These are phyloP conservation scores for Pectinophora gossypiella DNA, from an alignment of 1,140 invertebrate species.

Conservation along the genomic window DNA sequence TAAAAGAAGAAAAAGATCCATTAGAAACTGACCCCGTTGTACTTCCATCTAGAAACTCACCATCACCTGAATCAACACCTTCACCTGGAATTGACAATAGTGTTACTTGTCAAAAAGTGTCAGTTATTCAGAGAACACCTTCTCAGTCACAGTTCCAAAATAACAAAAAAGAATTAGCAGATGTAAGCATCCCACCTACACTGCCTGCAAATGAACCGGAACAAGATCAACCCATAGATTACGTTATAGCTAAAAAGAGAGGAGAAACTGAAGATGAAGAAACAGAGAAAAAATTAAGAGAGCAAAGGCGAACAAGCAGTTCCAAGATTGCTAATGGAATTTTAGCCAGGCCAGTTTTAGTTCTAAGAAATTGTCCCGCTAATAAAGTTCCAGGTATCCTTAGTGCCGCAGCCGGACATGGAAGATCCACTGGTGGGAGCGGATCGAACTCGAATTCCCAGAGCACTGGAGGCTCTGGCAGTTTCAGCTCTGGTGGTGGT, in stretches of 20 bases:
- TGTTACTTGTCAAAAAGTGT: constrained; percentile 79
- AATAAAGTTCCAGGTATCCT: constrained; percentile 77
- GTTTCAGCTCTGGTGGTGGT: constrained; percentile 72
- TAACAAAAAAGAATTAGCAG: constrained; percentile 74
- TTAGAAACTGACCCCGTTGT: constrained; percentile 59
- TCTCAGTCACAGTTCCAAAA: constrained; percentile 73
- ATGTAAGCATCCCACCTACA: constrained; percentile 68
- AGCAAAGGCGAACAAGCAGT: constrained; percentile 76
- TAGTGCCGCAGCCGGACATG: constrained; percentile 85
- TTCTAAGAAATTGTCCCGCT: constrained; percentile 67
- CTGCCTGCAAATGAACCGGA: constrained; percentile 75
- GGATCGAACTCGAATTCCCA: constrained; percentile 72
- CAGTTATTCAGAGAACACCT: constrained; percentile 89
- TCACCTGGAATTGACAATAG: constrained; percentile 69
- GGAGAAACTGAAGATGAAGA: constrained; percentile 80
- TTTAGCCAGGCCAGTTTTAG: constrained; percentile 64
- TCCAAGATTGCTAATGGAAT: constrained; percentile 77
- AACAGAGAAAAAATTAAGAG: constrained; percentile 76
- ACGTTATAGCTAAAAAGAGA: constrained; percentile 87
- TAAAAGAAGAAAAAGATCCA: constrained; percentile 65
- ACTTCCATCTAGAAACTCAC: constrained; percentile 64
- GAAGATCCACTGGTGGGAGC: constrained; percentile 78
- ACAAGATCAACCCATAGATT: constrained; percentile 91
- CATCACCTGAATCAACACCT: constrained; percentile 65
- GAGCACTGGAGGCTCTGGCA: constrained; percentile 73